Evolutionary conservation across 1,140 invertebrate genomes (phyloP), one percentile per base, ranked within the genome.

Genomic region (Cydia amplana): DNA sequence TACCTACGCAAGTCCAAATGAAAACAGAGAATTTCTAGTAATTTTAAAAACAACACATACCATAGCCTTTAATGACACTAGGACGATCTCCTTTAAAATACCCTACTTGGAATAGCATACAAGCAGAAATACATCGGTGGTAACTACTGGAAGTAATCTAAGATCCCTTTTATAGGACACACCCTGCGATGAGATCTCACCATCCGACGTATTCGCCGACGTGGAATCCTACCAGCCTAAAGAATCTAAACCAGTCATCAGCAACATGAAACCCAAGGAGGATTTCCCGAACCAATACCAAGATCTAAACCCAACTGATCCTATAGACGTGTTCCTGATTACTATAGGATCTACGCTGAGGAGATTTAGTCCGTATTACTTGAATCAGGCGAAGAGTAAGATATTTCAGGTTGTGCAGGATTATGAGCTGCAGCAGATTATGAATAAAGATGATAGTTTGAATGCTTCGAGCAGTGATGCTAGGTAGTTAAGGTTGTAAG

Each of bases 391-490:
- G 12, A 92, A 92, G 77, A 90, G 84, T 74, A 91, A 91, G 74
- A 92, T 92, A 20, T 92, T 92, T 70, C 87, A 90, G 74, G 87
- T 91, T 14, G 88, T 91, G 0, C 89, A 91, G 73, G 90, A 92
- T 75, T 91, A 90, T 74, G 90, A 92, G 74, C 76, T 92, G 51
- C 82, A 92, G 75, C 90, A 92, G 73, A 91, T 92, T 5, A 80
- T 90, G 0, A 81, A 85, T 74, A 90, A 88, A 55, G 86, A 89
- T 20, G 82, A 84, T 1, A 82, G 83, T 36, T 18, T 36, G 65
- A 12, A 67, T 5, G 75, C 81, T 1, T 77, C 77, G 1, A 82
- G 77, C 70, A 81, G 82, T 65, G 82, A 83, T 73, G 75, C 64
- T 9, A 32, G 65, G 36, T 70, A 70, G 65, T 36, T 28, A 5